These are phyloP conservation scores for Clarias laeviceps DNA, from an alignment of 2,797 vertebrate species.

Conservation along the genomic window DNA sequence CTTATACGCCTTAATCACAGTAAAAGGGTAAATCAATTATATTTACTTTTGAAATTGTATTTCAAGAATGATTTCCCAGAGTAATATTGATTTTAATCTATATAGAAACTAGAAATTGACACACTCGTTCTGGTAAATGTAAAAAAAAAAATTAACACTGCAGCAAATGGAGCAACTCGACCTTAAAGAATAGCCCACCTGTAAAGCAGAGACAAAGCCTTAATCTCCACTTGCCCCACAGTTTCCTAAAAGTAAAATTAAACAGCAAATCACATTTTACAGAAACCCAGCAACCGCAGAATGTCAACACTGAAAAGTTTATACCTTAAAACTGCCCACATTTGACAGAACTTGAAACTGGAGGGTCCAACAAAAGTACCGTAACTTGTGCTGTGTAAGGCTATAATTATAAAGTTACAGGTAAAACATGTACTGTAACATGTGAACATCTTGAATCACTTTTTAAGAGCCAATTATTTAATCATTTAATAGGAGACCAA, in stretches of 20 bases:
- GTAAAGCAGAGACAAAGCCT: constrained; percentile 87
- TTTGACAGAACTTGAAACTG: not conserved
- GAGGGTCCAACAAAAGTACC: not conserved
- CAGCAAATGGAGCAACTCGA: not conserved
- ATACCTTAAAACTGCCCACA: not conserved
- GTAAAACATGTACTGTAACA: not conserved
- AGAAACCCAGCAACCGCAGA: not conserved
- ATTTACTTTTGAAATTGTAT: not conserved
- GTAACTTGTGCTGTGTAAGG: not conserved
- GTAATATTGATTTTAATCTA: not conserved
- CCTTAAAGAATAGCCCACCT: constrained; percentile 75
- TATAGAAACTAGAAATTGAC: not conserved
- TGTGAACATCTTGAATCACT: too few relatives aligned
- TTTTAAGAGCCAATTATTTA: not conserved
- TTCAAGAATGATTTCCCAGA: not conserved
- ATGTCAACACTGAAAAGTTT: not conserved
- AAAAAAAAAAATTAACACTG: too few relatives aligned
- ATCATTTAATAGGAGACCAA: too few relatives aligned
- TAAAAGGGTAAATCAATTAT: not conserved
- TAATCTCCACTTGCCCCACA: constrained; percentile 92
- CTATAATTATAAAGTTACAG: not conserved
- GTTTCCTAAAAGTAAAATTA: constrained; percentile 78
- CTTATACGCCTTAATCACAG: not conserved
- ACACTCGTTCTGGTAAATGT: not conserved
- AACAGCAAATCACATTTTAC: not conserved